A percentile compares a stretch with the other conserved stretches of the same genome.
phyloP scores from a whole-genome alignment of 2,888 invertebrate genomes.

The Zootermopsis nevadensis region DNA sequence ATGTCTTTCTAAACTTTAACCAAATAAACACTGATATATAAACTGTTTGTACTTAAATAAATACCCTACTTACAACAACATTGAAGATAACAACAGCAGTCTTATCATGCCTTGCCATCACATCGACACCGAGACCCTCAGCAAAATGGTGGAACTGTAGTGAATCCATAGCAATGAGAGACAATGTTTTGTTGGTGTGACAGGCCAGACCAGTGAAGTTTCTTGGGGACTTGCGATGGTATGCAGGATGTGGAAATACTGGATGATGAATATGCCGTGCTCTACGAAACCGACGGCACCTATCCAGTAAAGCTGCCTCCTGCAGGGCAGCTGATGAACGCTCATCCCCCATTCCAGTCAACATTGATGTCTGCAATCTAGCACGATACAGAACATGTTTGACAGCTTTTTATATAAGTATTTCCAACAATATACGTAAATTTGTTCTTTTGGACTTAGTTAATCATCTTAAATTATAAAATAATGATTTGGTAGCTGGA shows the following conservation, averaged over 20 bases:
- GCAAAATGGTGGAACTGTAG: conserved; percentile 78
- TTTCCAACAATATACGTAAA: too few species aligned
- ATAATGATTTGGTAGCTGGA: too few species aligned
- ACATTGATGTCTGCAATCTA: conserved; percentile 60
- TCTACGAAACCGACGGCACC: conserved; percentile 58
- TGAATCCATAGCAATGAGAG: conserved; percentile 79
- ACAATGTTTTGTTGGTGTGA: conserved; percentile 69
- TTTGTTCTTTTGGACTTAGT: too few species aligned
- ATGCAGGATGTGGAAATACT: conserved; percentile 57
- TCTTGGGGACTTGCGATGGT: conserved; percentile 57
- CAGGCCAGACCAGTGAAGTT: conserved; percentile 61
- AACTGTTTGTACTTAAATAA: background rate
- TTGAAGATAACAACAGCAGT: conserved; percentile 79
- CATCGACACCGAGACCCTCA: conserved; percentile 78
- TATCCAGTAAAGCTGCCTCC: conserved; percentile 38
- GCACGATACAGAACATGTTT: background rate
- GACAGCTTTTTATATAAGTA: too few species aligned
- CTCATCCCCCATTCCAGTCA: conserved; percentile 66
- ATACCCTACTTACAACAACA: conserved; percentile 68
- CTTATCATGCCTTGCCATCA: conserved; percentile 69
- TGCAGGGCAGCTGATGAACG: conserved; percentile 68
- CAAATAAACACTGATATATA: background rate
- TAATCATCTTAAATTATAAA: too few species aligned
- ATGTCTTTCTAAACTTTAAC: background rate
- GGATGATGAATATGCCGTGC: conserved; percentile 63